Conservation (phyloP, 2,888 invertebrate species). For the Phaedon cochleariae region DNA sequence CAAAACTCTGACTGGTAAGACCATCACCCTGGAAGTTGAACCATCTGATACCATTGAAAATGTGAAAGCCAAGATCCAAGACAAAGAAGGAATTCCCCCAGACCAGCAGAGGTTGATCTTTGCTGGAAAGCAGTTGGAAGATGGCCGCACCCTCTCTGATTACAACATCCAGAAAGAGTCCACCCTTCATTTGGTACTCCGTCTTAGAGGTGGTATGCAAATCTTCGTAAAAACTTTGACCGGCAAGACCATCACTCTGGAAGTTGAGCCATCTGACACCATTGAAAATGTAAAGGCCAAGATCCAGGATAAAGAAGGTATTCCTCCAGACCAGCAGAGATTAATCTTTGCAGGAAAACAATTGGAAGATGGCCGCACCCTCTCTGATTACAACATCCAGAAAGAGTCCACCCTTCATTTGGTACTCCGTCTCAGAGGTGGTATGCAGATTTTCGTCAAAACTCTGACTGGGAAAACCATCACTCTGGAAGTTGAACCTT, state of each 20-base stretch:
- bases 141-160: conserved; percentile 91
- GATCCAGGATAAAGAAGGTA: conserved; percentile 76
- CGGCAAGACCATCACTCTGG: conserved; percentile 92
- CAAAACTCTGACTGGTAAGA: conserved; percentile 91
- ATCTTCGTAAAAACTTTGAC: conserved; percentile 95
- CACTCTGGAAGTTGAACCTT: conserved; percentile 69
- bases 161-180: conserved; percentile 96
- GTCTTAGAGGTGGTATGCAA: conserved; percentile 97
- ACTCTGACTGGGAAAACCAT: conserved; percentile 68
- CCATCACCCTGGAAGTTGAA: conserved; percentile 90
- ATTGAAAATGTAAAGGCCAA: conserved; percentile 95
- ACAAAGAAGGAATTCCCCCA: conserved; percentile 90
- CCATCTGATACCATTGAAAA: conserved; percentile 93
- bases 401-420: conserved; percentile 91
- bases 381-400: conserved; percentile 94
- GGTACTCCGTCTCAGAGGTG: conserved; percentile 88
- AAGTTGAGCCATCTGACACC: conserved; percentile 90
- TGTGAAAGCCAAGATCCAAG: conserved; percentile 91
- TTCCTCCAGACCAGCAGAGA: conserved; percentile 69
- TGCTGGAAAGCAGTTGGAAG: conserved; percentile 92
- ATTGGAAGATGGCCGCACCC: conserved; percentile 87
- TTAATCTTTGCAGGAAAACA: conserved; percentile 88
- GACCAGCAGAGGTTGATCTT: conserved; percentile 91
- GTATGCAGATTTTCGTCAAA: conserved; percentile 72
- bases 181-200: conserved; percentile 91